Evolutionary conservation across 1,140 invertebrate species (phyloP), one percentile per base, ranked within the genome.

Genomic region (Lineus longissimus): DNA sequence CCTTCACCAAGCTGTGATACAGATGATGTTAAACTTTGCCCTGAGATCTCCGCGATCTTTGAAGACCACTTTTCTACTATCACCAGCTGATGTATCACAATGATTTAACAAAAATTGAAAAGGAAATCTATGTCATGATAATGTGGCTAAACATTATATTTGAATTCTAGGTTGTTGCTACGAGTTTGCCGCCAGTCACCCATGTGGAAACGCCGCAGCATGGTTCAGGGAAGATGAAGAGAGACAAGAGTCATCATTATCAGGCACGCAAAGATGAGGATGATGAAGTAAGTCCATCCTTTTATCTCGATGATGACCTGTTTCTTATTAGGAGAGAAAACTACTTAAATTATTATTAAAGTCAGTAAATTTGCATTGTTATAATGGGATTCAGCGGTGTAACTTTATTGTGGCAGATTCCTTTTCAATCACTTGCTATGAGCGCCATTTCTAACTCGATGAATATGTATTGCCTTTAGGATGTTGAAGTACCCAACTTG

Each of bases 401-500:
- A 59, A 62, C 31, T 47, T 41, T 23, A 40, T 51, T 19, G 40
- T 54, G 54, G n/a, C n/a, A n/a, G n/a, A n/a, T n/a, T n/a, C n/a
- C n/a, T n/a, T n/a, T n/a, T n/a, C n/a, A n/a, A n/a, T 43, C 22
- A 31, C 55, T 9, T 13, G 55, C 31, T 43, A 65, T 22, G 40
- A 62, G 9, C 55, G 55, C 22, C 19, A 30, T 47, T 33, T 1
- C 47, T 25, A 36, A 29, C 19, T 9, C 45, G 19, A 17, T 27
- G n/a, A 43, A 54, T 23, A 17, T 25, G 6, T 59, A 9, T 59
- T 2, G 59, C 19, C 61, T 33, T 13, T 56, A 64, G 62, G 31
- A 59, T 54, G 63, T 61, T 9, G 67, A 68, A 51, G 30, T 70
- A 2, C 74, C 73, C 6, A 60, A 70, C n/a, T 61, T 77, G 29